Percentiles rank a stretch among this genome's conserved stretches.
These are phyloP conservation scores for Trissolcus basalis DNA, from an alignment of 1,140 invertebrate genomes.

Conservation along the genomic window DNA sequence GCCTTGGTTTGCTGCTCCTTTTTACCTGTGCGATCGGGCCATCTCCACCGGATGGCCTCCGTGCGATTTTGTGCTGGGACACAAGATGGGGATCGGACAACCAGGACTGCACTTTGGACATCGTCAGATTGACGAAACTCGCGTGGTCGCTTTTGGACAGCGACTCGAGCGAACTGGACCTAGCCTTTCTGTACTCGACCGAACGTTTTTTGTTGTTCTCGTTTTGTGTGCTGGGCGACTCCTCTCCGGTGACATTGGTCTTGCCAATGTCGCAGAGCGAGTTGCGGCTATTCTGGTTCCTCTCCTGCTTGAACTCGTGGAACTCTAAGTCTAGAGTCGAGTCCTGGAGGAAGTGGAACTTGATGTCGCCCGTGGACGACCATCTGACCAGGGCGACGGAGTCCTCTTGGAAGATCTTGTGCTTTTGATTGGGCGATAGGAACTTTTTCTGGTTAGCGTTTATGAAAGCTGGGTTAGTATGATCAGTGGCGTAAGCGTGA, in stretches of 20 bases:
- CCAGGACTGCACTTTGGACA: constrained; percentile 53
- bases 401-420: constrained; percentile 40
- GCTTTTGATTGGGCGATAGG: constrained; percentile 10
- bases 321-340: constrained; percentile 22
- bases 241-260: constrained; percentile 21
- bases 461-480: constrained; percentile 46
- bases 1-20: no score
- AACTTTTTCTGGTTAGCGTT: constrained; percentile 21
- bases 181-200: constrained; percentile 49
- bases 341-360: constrained; percentile 1
- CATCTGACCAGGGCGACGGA: constrained; percentile 35
- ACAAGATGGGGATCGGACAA: constrained; percentile 58
- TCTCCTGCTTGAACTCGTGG: constrained; percentile 57
- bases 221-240: constrained; percentile 61
- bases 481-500: constrained; percentile 48
- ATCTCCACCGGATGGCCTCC: no score
- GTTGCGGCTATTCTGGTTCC: constrained; percentile 67
- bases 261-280: constrained; percentile 55
- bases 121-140: constrained; percentile 27
- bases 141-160: constrained; percentile 55
- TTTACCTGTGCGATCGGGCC: no score
- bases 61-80: neutral
- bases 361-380: constrained; percentile 16
- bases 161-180: constrained; percentile 20
- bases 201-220: constrained; percentile 60